phyloP scores from a whole-genome alignment of 2,888 invertebrate species.

The Eupsilia transversa region DNA sequence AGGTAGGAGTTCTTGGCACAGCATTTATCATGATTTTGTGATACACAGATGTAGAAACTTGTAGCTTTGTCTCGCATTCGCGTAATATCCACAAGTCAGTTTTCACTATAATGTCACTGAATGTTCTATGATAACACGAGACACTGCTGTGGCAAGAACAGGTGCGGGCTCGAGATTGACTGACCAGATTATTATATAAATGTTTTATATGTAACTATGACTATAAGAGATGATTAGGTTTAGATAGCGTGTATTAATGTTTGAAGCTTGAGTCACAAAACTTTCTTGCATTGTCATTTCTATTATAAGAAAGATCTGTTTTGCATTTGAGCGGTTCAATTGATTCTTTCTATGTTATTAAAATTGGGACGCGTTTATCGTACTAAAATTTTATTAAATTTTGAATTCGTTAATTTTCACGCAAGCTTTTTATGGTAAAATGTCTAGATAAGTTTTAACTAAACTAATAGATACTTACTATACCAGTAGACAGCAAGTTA shows the following conservation, averaged over 20 bases:
- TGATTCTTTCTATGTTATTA: slow-evolving; percentile 34
- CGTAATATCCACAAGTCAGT: slow-evolving; percentile 44
- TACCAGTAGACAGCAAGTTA: slow-evolving; percentile 58
- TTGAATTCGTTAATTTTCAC: slow-evolving; percentile 38
- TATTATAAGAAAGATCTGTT: slow-evolving; percentile 63
- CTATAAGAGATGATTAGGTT: slow-evolving; percentile 77
- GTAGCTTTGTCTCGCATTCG: slow-evolving; percentile 38
- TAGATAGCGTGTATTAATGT: slow-evolving; percentile 83
- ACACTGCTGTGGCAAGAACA: slow-evolving; percentile 83
- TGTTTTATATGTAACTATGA: slow-evolving; percentile 83
- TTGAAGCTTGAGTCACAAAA: slow-evolving; percentile 79
- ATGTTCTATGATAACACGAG: slow-evolving; percentile 60
- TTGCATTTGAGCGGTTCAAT: slow-evolving; percentile 51
- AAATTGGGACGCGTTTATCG: slow-evolving; percentile 26
- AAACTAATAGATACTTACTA: slow-evolving; percentile 63
- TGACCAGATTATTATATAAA: slow-evolving; percentile 85
- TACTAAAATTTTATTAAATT: slow-evolving; percentile 20
- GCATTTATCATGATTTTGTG: slow-evolving; percentile 61
- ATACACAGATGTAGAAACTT: slow-evolving; percentile 42
- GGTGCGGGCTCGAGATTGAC: slow-evolving; percentile 82
- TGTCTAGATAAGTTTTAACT: slow-evolving; percentile 61
- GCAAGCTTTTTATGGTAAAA: slow-evolving; percentile 64
- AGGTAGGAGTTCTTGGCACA: slow-evolving; percentile 81
- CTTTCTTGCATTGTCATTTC: slow-evolving; percentile 73
- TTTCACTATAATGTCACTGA: slow-evolving; percentile 54